phyloP scores from a whole-genome alignment of 2,888 invertebrate genomes.

The Scrobipalpa costella region DNA sequence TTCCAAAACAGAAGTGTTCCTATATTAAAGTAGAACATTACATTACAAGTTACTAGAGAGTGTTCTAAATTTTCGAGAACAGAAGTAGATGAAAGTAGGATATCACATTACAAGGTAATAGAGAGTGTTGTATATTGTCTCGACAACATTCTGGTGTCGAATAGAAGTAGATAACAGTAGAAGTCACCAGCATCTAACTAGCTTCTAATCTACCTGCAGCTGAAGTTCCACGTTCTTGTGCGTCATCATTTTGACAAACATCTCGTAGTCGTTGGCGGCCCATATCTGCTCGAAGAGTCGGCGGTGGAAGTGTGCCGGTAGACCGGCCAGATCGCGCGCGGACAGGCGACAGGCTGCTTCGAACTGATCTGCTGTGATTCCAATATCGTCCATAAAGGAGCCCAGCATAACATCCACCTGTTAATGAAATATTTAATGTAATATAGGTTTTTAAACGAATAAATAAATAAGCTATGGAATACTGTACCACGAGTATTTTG shows the following conservation, averaged over 20 bases:
- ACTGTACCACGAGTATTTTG: neutral
- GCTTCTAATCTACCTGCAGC: constrained; percentile 69
- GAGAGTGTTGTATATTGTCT: too few species aligned
- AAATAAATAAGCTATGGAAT: neutral
- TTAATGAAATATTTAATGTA: neutral
- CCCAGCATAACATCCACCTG: constrained; percentile 94
- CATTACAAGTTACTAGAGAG: neutral
- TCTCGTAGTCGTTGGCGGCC: constrained; percentile 95
- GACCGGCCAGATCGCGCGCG: constrained; percentile 69
- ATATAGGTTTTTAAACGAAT: neutral
- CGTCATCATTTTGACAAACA: constrained; percentile 96
- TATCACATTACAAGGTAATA: constrained; percentile 1
- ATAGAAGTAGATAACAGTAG: too few species aligned
- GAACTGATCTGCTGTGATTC: constrained; percentile 93
- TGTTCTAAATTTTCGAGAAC: neutral
- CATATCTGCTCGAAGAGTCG: constrained; percentile 88
- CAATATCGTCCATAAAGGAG: constrained; percentile 95
- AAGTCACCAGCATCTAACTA: neutral
- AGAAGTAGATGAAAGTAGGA: constrained; percentile 42
- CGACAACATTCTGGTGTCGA: neutral
- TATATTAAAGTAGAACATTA: too few species aligned
- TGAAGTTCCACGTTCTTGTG: constrained; percentile 96
- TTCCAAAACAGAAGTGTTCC: too few species aligned
- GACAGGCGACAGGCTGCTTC: constrained; percentile 86
- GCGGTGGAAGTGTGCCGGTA: constrained; percentile 82